These are phyloP conservation scores for Agrypnia vestita DNA, from an alignment of 1,140 invertebrate genomes.

Conservation along the genomic window DNA sequence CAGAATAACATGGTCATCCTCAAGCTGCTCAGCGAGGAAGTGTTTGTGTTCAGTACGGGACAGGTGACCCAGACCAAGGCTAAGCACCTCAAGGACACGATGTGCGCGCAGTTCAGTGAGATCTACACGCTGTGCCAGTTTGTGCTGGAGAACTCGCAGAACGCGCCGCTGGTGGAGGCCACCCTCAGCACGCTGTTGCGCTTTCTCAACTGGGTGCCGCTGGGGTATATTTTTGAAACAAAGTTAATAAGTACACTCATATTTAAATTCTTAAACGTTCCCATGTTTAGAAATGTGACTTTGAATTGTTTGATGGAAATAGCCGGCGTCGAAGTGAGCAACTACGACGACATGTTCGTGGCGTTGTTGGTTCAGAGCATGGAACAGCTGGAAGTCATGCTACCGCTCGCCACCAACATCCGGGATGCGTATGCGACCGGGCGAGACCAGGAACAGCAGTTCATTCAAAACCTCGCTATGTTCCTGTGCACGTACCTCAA, in stretches of 20 bases:
- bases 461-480: constrained; percentile 98
- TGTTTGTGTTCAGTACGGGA: constrained; percentile 98
- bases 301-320: constrained; percentile 99
- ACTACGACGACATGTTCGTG: constrained; percentile 95
- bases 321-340: constrained; percentile 88
- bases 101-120: constrained; percentile 99
- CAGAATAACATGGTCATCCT: constrained; percentile 99
- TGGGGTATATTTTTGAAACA: constrained; percentile 99
- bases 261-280: constrained; percentile 97
- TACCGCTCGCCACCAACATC: constrained; percentile 93
- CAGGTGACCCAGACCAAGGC: constrained; percentile 99
- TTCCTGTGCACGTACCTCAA: constrained; percentile 98
- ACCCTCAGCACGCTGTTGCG: constrained; percentile 96
- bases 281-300: constrained; percentile 98
- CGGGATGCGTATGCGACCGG: constrained; percentile 94
- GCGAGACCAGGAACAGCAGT: constrained; percentile 97
- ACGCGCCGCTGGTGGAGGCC: constrained; percentile 93
- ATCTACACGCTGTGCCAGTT: constrained; percentile 98
- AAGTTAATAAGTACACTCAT: constrained; percentile 96
- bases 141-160: constrained; percentile 98
- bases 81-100: constrained; percentile 99
- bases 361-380: constrained; percentile 92
- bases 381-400: constrained; percentile 92
- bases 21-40: constrained; percentile 97
- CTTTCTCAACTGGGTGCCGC: constrained; percentile 99